Evolutionary conservation across 2,888 invertebrate genomes (phyloP).

Genomic region (Rutpela maculata): DNA sequence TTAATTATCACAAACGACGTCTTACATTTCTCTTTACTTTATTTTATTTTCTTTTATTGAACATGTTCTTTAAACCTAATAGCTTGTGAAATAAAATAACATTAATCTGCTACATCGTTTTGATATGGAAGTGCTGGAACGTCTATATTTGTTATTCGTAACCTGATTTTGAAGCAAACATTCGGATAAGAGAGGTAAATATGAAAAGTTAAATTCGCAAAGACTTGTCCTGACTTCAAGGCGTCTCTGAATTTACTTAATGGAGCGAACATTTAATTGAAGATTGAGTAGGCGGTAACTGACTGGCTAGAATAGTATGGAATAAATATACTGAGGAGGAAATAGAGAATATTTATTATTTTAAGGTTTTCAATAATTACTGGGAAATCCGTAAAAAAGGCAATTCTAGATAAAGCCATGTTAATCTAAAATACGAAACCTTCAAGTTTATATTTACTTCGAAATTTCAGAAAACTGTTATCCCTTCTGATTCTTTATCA

Average conservation of each 20-base stretch:
- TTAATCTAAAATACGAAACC: too few species aligned
- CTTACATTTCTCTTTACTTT: too few species aligned
- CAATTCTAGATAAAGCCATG: too few species aligned
- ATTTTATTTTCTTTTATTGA: too few species aligned
- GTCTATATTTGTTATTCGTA: background rate
- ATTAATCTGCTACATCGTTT: background rate
- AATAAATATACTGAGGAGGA: background rate
- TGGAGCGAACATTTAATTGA: background rate
- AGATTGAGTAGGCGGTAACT: background rate
- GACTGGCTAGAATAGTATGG: background rate
- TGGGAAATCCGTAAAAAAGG: too few species aligned
- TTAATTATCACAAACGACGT: too few species aligned
- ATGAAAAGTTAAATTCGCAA: background rate
- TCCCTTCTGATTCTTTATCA: too few species aligned
- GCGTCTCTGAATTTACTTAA: background rate
- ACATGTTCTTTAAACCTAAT: background rate
- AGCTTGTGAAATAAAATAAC: background rate
- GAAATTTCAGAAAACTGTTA: too few species aligned
- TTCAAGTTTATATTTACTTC: too few species aligned
- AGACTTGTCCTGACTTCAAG: background rate
- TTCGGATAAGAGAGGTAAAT: constrained; percentile 4
- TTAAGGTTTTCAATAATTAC: background rate
- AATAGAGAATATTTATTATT: background rate
- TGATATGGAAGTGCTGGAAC: background rate
- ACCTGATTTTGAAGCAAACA: constrained; percentile 1